Evolutionary conservation across 2,113 vertebrate genomes (phyloP), one percentile per base, ranked within the genome.

Genomic region (Atherinomorus stipes): DNA sequence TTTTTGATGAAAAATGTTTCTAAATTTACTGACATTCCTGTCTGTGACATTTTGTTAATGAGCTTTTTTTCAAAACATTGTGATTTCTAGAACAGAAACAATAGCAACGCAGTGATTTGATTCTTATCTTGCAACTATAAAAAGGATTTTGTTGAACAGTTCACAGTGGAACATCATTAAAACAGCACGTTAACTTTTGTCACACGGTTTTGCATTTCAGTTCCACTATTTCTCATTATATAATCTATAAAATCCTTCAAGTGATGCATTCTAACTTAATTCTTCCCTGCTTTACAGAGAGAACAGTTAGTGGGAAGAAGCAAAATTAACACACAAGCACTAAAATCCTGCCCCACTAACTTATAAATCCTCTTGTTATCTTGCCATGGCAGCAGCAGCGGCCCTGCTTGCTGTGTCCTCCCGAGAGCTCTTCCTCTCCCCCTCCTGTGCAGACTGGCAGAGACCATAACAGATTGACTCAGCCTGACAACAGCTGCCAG

Each of bases 401-500:
- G 78, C 56, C 61, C 42, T 16, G 45, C 63, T 85, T 12, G 45
- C 81, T 10, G 22, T 40, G 74, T 63, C 80, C 85, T 83, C 82
- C 71, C 4, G 57, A 69, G 84, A 85, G 79, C 73, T 51, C 68
- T 52, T 73, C 60, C 76, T 58, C 80, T 23, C 52, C 47, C 51
- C 63, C 66, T 68, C 71, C 37, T 50, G 42, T 4, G 44, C 82
- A 51, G 58, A 52, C 64, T 60, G 78, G 73, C 57, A 12, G 34
- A 23, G 61, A 59, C 85, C 86, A 49, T 19, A 86, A 76, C 91
- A 88, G 81, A 88, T 81, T 85, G 85, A 84, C 83, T 82, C 79
- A 73, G 80, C 74, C 80, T 44, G 79, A 73, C 86, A 88, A 89
- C 89, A 91, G 90, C 91, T 91, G 91, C 85, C 85, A 88, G 81